These are phyloP conservation scores for Anguilla marmorata DNA, from an alignment of 2,797 vertebrate species.

Conservation along the genomic window DNA sequence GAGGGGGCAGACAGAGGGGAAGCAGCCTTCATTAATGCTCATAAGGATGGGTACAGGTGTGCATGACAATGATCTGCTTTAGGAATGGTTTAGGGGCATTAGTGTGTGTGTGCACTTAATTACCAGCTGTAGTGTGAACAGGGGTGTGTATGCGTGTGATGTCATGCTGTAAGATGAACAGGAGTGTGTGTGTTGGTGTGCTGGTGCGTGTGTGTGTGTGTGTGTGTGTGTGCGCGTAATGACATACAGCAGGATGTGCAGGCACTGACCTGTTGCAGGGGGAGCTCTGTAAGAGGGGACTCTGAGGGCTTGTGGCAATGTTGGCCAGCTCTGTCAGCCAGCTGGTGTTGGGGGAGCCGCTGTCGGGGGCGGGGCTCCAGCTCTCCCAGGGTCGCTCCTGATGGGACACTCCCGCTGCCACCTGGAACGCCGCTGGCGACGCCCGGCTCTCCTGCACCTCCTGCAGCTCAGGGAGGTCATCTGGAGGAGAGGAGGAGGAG, in stretches of 20 bases:
- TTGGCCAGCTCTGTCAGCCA: constrained; percentile 96
- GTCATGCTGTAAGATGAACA: background rate
- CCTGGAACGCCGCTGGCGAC: constrained; percentile 83
- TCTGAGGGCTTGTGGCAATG: constrained; percentile 96
- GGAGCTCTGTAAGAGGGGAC: constrained; percentile 89
- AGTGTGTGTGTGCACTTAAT: background rate
- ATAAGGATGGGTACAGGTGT: no score
- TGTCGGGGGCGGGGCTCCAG: constrained; percentile 78
- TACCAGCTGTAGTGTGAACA: background rate
- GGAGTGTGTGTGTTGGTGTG: background rate
- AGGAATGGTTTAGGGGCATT: background rate
- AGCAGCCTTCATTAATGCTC: background rate
- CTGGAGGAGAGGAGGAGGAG: constrained; percentile 63
- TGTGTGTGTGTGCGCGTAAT: background rate
- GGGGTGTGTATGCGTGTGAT: background rate
- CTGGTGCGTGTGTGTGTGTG: background rate
- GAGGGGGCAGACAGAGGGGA: constrained; percentile 50
- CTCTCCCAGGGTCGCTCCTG: constrained; percentile 80
- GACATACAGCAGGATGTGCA: constrained; percentile 81
- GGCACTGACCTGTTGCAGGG: constrained; percentile 73
- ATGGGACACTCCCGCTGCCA: constrained; percentile 87
- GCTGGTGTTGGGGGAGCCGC: constrained; percentile 81
- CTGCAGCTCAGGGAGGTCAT: constrained; percentile 97
- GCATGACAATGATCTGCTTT: background rate
- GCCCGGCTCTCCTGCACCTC: constrained; percentile 90